Percentiles rank a stretch among this genome's conserved stretches.
Conservation (phyloP, 2,113 vertebrate genomes). For the Stictonetta naevosa region DNA sequence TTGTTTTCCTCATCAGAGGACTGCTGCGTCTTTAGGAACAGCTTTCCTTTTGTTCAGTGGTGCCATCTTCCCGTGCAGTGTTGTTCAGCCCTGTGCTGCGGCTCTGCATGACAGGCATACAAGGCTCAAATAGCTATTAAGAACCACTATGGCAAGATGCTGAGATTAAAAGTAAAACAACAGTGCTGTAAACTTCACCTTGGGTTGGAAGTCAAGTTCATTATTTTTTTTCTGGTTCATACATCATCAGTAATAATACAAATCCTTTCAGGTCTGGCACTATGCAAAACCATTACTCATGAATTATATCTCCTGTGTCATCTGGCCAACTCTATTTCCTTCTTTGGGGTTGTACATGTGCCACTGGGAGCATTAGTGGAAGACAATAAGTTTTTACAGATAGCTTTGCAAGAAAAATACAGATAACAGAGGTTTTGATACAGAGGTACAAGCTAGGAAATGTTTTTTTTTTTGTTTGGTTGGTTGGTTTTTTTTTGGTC, state of each 20-base stretch:
- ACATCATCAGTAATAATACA: background rate
- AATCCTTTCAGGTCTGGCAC: background rate
- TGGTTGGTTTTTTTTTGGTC: background rate
- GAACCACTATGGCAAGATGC: background rate
- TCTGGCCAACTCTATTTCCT: background rate
- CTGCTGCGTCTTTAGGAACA: background rate
- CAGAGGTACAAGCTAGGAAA: background rate
- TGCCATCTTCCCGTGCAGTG: background rate
- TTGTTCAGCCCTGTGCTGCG: background rate
- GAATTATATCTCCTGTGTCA: background rate
- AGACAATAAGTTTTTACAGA: background rate
- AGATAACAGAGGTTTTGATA: background rate
- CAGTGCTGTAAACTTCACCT: background rate
- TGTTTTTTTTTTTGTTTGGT: background rate
- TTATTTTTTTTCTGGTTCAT: background rate
- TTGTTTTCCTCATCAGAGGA: background rate
- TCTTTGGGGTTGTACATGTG: background rate
- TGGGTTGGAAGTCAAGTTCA: background rate
- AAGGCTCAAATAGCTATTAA: background rate
- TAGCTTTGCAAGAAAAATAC: background rate
- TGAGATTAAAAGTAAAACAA: background rate
- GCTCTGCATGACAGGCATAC: background rate
- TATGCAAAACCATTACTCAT: background rate
- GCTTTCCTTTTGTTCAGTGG: background rate
- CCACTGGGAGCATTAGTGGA: background rate